Base-by-base conservation (phyloP, 1,140 invertebrate species). In the Meloidogyne floridensis region DNA sequence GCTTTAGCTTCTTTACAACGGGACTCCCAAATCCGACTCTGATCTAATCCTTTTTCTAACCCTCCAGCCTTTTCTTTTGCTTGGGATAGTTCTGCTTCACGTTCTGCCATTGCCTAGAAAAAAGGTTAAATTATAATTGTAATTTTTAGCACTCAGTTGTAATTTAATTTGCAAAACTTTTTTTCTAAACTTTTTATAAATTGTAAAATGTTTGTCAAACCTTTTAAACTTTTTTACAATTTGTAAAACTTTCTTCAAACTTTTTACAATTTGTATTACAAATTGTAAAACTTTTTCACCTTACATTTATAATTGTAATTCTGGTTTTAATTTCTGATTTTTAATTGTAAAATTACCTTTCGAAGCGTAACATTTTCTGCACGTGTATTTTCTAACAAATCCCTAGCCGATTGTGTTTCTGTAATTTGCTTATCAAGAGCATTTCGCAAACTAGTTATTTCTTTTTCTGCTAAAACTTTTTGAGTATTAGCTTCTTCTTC, bases 1-100 rank as follows among this genome's bases (percentile, higher is more conserved):
- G 83, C 77, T 69, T 88, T 88, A 75, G 90, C 89, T n/a, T 84
- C 69, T n/a, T 90, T 85, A 74, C 85, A 90, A 9, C 89, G 72
- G 20, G 56, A 77, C 70, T 89, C 88, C 81, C 90, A 73, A 69
- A 87, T 90, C 11, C 83, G 82, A 79, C 43, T 32, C 7, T 90
- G 85, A 47, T 89, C 87, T 65, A 83, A 88, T 80, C 87, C 89
- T 70, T 84, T 88, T 77, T 89, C 88, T 54, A 72, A 47, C 20
- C 42, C 54, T 20, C 82, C 78, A 10, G 59, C 56, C 18, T 47
- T n/a, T 43, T 11, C 81, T 72, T 15, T 56, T 78, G 54, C 83
- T 84, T n/a, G 72, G 80, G 32, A 87, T 84, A 70, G 51, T 77
- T 70, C 85, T 81, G 43, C 78, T 43, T 71, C 72, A 11, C 59